Conservation (phyloP, 2,797 vertebrate genomes). For the Acrossocheilus fasciatus region DNA sequence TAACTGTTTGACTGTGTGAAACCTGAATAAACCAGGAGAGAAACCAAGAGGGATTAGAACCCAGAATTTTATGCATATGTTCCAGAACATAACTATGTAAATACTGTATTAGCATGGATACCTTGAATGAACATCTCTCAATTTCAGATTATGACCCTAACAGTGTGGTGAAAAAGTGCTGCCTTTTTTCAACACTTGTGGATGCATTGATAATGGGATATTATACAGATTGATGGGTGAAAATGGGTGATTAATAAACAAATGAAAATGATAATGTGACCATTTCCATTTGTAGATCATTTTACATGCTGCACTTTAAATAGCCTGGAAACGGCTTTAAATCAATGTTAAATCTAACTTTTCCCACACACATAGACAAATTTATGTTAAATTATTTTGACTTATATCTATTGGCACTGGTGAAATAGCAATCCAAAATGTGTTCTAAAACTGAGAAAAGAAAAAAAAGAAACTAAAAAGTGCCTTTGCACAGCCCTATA, state of each 20-base stretch:
- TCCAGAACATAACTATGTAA: neutral
- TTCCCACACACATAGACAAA: neutral
- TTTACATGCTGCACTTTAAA: neutral
- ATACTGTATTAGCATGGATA: neutral
- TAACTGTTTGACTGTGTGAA: conserved; percentile 17
- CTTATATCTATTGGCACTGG: neutral
- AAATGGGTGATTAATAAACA: neutral
- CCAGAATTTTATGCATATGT: neutral
- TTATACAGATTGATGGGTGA: neutral
- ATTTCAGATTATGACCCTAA: neutral
- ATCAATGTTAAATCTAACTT: neutral
- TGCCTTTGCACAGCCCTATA: neutral
- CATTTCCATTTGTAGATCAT: neutral
- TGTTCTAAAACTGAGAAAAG: neutral
- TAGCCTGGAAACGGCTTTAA: neutral
- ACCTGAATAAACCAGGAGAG: neutral
- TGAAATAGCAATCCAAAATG: neutral
- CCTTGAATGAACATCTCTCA: too few species aligned
- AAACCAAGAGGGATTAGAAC: neutral
- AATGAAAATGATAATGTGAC: neutral
- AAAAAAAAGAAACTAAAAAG: neutral
- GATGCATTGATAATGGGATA: neutral
- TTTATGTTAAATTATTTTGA: neutral
- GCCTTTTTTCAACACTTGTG: neutral
- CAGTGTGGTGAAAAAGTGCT: neutral